Evolutionary conservation across 2,888 invertebrate genomes (phyloP).

Genomic region (Erannis defoliaria): DNA sequence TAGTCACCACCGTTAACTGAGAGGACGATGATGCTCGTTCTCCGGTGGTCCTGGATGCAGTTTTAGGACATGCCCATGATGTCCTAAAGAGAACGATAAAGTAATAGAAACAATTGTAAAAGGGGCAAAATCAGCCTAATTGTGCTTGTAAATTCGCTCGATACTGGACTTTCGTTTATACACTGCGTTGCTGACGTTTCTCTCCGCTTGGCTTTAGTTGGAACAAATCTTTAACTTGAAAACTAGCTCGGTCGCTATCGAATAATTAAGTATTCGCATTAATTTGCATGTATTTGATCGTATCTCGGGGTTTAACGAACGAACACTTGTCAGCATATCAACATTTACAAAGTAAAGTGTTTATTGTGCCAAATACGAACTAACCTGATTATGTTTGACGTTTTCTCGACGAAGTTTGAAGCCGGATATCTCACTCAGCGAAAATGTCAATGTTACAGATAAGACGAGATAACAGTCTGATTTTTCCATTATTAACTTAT

Average conservation of each 20-base stretch:
- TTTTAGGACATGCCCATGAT: too few species aligned
- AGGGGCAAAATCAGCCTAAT: too few species aligned
- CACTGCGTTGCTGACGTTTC: neutral
- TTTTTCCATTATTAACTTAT: too few species aligned
- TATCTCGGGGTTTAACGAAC: constrained; percentile 55
- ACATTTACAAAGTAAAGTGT: constrained; percentile 44
- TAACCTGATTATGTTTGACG: constrained; percentile 40
- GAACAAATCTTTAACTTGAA: constrained; percentile 10
- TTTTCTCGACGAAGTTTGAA: constrained; percentile 37
- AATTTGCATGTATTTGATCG: constrained; percentile 59
- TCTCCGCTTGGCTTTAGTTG: neutral
- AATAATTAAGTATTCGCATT: constrained; percentile 61
- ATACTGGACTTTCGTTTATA: neutral
- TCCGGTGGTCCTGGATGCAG: too few species aligned
- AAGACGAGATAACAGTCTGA: too few species aligned
- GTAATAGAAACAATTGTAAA: too few species aligned
- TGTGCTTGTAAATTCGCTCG: too few species aligned
- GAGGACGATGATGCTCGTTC: too few species aligned
- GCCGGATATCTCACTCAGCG: constrained; percentile 53
- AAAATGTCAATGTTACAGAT: constrained; percentile 42
- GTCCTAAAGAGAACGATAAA: too few species aligned
- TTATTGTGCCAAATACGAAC: constrained; percentile 38
- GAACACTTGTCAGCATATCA: constrained; percentile 56
- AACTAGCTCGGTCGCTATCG: constrained; percentile 44
- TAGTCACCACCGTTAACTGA: too few species aligned